Conservation (phyloP, 2,888 invertebrate genomes). For the Acrocyrtus sp. region DNA sequence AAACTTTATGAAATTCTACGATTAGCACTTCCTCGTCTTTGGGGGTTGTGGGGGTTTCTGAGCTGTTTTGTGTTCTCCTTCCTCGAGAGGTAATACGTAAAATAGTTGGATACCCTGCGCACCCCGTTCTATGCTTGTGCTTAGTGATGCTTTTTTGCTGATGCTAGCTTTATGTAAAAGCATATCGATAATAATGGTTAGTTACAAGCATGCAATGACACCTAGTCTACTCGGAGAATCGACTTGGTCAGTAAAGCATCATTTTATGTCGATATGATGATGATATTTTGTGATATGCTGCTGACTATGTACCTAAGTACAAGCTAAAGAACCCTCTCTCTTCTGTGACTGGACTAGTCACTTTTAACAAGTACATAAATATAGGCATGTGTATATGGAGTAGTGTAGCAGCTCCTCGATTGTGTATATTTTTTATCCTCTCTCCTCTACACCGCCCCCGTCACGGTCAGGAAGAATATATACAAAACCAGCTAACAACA, state of each 20-base stretch:
- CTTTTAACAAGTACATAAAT: neutral
- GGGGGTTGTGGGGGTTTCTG: conserved; percentile 39
- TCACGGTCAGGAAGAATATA: conserved; percentile 36
- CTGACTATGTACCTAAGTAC: too few species aligned
- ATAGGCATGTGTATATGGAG: neutral
- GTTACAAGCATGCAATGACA: conserved; percentile 19
- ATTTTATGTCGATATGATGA: neutral
- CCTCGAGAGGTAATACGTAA: neutral
- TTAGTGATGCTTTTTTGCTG: neutral
- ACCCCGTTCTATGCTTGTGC: neutral
- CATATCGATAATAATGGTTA: neutral
- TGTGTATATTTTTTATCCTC: neutral
- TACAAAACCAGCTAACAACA: conserved; percentile 11
- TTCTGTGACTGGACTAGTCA: neutral
- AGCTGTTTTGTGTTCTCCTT: neutral
- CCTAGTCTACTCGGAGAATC: conserved; percentile 3
- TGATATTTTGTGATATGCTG: neutral
- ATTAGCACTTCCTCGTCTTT: conserved; percentile 41
- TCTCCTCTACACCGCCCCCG: conserved; percentile 32
- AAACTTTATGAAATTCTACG: neutral
- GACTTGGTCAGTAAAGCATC: neutral
- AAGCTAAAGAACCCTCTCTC: neutral
- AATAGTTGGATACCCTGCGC: neutral
- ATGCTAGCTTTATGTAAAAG: neutral
- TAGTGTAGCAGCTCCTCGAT: neutral